Evolutionary conservation across 1,140 invertebrate species (phyloP).

Genomic region (Saccostrea glomerata): DNA sequence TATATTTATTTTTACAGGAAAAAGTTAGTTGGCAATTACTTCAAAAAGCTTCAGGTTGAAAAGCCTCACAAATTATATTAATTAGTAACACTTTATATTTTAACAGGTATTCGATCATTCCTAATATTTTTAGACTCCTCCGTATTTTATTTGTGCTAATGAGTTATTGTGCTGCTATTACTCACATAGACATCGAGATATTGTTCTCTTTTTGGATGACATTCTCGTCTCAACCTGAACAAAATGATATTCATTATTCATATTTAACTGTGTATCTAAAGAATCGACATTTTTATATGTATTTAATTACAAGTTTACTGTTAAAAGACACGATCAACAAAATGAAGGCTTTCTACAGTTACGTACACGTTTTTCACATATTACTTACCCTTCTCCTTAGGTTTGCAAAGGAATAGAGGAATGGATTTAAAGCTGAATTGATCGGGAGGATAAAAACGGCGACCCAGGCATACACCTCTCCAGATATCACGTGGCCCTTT

Average conservation of each 20-base stretch:
- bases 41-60: too few species aligned
- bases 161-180: neutral
- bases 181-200: neutral
- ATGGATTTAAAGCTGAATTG: slow-evolving; percentile 66
- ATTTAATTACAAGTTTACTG: too few species aligned
- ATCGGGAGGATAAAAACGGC: slow-evolving; percentile 62
- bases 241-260: neutral
- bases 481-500: slow-evolving; percentile 53
- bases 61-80: too few species aligned
- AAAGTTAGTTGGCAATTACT: too few species aligned
- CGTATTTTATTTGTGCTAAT: too few species aligned
- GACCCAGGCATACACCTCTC: slow-evolving; percentile 61
- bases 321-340: too few species aligned
- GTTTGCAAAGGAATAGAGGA: slow-evolving; percentile 62
- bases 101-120: too few species aligned
- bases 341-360: too few species aligned
- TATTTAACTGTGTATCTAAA: neutral
- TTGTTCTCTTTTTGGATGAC: neutral
- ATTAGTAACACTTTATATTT: too few species aligned
- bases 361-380: neutral
- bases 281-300: neutral
- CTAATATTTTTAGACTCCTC: too few species aligned
- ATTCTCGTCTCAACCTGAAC: neutral
- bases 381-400: slow-evolving; percentile 13
- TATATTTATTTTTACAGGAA: too few species aligned